Evolutionary conservation across 1,140 invertebrate species (phyloP), one percentile per base, ranked within the genome.

Genomic region (Pseudachorutes palmiensis): DNA sequence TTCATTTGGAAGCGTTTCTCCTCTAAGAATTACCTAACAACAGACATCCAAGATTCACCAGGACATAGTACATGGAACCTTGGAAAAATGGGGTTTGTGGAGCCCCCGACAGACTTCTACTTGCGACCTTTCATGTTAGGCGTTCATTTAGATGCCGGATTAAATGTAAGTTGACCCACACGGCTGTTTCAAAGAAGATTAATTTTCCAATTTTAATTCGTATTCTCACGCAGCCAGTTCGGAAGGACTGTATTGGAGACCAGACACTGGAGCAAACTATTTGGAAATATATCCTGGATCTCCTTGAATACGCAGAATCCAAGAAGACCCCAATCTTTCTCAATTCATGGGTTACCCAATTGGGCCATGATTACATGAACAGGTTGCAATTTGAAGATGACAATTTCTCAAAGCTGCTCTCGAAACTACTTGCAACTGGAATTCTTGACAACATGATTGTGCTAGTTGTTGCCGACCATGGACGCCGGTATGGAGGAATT

Each of bases 51-150:
- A 75, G 80, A 81, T 71, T 69, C 72, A 19, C 76, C 79, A 0
- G 32, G 73, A 24, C 72, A 77, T 36, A 72, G 73, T 24, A 75
- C 72, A 14, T 81, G 79, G 62, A 92, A 92, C 77, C 92, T 88
- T 76, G 74, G 84, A 3, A 90, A 88, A 76, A 78, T 80, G 36
- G 92, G 92, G 1, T 95, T 95, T 76, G 78, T 83, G 3, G 79
- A 85, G 26, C 84, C 85, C 31, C 91, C 92, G 0, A 89, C 88
- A 0, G 89, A 94, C 76, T 92, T 90, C 75, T 93, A 92, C 72
- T 80, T 88, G 41, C 80, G 89, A 45, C 87, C 89, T 0, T 91
- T 90, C 75, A 84, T 67, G 51, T 33, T 77, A 45, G 84, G 84
- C n/a, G 63, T 66, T 16, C 41, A 64, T 28, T 24, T 30, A 19